phyloP scores from a whole-genome alignment of 2,797 vertebrate genomes.

The Sphenodon punctatus region DNA sequence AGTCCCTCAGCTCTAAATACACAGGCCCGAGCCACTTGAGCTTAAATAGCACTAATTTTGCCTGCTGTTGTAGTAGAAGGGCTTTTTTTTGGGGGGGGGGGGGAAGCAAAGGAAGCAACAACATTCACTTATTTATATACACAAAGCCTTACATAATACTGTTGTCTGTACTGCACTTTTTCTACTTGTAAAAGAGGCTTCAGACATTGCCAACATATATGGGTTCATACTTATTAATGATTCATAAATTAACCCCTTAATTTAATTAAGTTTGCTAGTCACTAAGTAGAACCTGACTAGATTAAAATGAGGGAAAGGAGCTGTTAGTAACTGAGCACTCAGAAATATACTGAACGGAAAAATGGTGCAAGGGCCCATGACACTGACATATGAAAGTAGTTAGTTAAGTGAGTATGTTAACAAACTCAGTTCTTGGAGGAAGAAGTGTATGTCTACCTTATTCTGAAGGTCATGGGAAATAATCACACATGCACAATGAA shows the following conservation, averaged over 20 bases:
- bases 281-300: neutral
- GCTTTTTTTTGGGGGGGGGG: neutral
- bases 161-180: neutral
- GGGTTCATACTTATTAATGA: neutral
- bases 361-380: neutral
- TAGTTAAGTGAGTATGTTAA: neutral
- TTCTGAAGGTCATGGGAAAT: neutral
- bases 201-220: neutral
- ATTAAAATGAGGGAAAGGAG: neutral
- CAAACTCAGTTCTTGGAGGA: neutral
- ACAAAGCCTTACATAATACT: neutral
- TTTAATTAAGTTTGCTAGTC: neutral
- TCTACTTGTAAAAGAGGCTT: neutral
- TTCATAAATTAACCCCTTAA: neutral
- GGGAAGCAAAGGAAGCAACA: neutral
- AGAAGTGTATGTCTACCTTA: neutral
- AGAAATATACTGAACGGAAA: neutral
- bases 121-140: neutral
- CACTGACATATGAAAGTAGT: neutral
- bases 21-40: neutral
- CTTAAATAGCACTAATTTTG: neutral
- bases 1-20: neutral
- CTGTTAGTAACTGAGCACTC: neutral
- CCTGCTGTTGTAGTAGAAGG: neutral
- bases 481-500: neutral